Percentiles rank a stretch among this genome's conserved stretches.
Evolutionary conservation across 1,140 invertebrate species (phyloP).

Genomic region (Geopemphigus sp.): DNA sequence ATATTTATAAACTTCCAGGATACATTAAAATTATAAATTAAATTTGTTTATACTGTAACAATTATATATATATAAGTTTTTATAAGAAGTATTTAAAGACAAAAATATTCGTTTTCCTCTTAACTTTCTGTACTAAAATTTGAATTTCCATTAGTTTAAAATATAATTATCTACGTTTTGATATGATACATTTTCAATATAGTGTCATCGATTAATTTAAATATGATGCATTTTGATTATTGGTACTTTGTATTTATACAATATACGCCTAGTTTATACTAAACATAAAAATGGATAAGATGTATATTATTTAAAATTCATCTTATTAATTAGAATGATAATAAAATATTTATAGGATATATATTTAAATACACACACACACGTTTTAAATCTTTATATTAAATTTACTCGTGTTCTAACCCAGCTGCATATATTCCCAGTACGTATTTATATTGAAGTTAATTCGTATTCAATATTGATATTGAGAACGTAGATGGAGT

Average conservation of each 20-base stretch:
- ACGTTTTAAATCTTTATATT: not conserved
- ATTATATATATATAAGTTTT: too few species aligned
- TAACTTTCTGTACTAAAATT: too few species aligned
- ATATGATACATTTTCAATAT: too few species aligned
- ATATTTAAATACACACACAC: not conserved
- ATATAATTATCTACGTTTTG: too few species aligned
- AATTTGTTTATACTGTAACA: too few species aligned
- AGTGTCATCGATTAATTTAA: too few species aligned
- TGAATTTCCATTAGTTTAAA: too few species aligned
- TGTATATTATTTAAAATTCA: not conserved
- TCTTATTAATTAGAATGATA: not conserved
- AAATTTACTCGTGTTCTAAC: not conserved
- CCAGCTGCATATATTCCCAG: not conserved
- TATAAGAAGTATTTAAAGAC: too few species aligned
- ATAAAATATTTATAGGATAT: too few species aligned
- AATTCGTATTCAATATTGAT: not conserved
- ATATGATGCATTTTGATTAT: not conserved
- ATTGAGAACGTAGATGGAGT: not conserved
- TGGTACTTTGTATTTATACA: not conserved
- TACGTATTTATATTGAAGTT: not conserved
- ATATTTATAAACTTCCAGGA: too few species aligned
- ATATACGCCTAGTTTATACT: not conserved
- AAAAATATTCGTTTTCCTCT: too few species aligned
- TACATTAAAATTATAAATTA: too few species aligned
- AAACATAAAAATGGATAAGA: not conserved